Evolutionary conservation across 2,113 vertebrate genomes (phyloP).

Genomic region (Rhagologus leucostigma): DNA sequence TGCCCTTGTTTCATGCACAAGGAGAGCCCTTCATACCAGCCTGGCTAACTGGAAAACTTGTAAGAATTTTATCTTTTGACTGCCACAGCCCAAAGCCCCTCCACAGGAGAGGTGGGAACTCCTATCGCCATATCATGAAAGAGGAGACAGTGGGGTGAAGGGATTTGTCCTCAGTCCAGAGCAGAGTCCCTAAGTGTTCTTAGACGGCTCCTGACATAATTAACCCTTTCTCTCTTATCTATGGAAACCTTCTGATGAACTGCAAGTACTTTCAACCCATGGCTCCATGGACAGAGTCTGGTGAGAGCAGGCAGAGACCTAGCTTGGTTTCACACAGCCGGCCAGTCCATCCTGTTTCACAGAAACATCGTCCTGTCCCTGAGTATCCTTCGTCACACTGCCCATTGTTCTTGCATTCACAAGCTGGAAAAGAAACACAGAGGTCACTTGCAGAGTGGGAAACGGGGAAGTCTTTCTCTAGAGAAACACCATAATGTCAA

Average conservation of each 20-base stretch:
- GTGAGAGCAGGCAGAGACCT: constrained; percentile 63
- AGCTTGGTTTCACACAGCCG: constrained; percentile 75
- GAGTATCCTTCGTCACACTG: constrained; percentile 79
- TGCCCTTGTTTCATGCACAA: not conserved
- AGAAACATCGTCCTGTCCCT: constrained; percentile 85
- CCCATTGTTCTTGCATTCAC: constrained; percentile 83
- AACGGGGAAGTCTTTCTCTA: not conserved
- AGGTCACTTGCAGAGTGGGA: not conserved
- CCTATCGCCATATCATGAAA: not conserved
- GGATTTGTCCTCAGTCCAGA: not conserved
- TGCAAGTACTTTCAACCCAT: not conserved
- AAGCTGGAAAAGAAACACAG: constrained; percentile 68
- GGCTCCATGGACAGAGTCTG: not conserved
- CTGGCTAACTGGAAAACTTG: not conserved
- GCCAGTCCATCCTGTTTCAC: constrained; percentile 87
- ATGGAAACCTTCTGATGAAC: not conserved
- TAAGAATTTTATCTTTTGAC: not conserved
- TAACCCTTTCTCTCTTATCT: not conserved
- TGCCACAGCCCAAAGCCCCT: not conserved
- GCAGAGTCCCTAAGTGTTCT: not conserved
- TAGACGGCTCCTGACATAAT: not conserved
- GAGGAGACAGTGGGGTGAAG: not conserved
- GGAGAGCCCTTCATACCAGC: not conserved
- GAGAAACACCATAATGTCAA: not conserved
- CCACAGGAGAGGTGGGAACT: not conserved